Percentiles rank a stretch among this genome's conserved stretches.
Evolutionary conservation across 2,113 vertebrate genomes (phyloP).

Genomic region (Misgurnus mizolepis): DNA sequence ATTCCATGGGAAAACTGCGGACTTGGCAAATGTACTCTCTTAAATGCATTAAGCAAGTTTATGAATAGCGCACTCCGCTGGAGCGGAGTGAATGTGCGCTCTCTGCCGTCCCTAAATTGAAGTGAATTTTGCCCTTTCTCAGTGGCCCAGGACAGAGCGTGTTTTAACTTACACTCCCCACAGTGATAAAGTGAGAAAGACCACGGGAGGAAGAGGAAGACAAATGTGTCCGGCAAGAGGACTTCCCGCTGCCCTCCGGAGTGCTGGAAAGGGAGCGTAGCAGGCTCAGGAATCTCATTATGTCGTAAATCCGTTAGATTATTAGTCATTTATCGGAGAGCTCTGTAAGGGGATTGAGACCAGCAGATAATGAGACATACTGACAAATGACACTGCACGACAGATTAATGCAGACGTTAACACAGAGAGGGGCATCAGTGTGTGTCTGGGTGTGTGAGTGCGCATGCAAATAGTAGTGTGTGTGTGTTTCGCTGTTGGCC

Average conservation of each 20-base stretch:
- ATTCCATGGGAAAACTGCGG: no score
- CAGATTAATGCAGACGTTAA: slow-evolving; percentile 30
- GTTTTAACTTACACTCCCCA: slow-evolving; percentile 9
- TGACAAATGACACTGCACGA: slow-evolving; percentile 47
- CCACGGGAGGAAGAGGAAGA: slow-evolving; percentile 20
- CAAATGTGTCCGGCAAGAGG: slow-evolving; percentile 4
- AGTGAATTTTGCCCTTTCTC: slow-evolving; percentile 2
- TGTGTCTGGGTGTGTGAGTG: neutral
- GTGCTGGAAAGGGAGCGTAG: slow-evolving; percentile 22
- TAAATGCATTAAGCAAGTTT: neutral
- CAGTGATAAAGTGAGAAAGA: slow-evolving; percentile 11
- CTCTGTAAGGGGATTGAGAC: slow-evolving; percentile 24
- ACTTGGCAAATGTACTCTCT: neutral
- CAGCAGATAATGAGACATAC: slow-evolving; percentile 45
- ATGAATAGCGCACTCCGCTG: slow-evolving; percentile 5
- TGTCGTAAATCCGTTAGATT: slow-evolving; percentile 48
- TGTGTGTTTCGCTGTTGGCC: neutral
- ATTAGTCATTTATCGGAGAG: slow-evolving; percentile 52
- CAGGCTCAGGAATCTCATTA: slow-evolving; percentile 47
- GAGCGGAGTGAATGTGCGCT: neutral
- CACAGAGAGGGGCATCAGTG: neutral
- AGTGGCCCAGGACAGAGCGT: neutral
- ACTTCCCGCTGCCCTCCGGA: slow-evolving; percentile 58
- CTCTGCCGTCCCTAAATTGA: neutral
- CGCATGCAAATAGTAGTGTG: neutral